These are phyloP conservation scores for Stylophora pistillata DNA, from an alignment of 64 coral and sea anemone species.

Conservation along the genomic window DNA sequence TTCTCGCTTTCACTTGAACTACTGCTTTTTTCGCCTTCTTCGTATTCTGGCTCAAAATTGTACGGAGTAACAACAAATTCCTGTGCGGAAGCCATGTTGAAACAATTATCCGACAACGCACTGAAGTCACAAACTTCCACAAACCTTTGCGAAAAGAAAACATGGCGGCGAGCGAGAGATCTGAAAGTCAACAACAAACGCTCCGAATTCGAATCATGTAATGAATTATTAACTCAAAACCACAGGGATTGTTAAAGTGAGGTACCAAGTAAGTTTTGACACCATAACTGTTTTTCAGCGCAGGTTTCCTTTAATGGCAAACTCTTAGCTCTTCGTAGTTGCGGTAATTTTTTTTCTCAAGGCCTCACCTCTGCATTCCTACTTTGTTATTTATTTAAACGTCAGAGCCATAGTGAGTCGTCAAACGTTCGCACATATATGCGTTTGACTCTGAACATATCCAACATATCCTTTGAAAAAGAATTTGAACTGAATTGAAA, in stretches of 20 bases:
- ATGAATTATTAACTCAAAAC: neutral
- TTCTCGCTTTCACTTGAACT: neutral
- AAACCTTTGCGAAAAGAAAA: neutral
- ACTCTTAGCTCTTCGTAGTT: too few relatives aligned
- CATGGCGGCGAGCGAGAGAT: neutral
- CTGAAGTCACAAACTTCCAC: conserved; percentile 27
- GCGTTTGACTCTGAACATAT: too few relatives aligned
- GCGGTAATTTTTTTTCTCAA: too few relatives aligned
- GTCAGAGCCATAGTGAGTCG: too few relatives aligned
- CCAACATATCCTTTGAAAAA: too few relatives aligned
- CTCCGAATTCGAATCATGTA: neutral
- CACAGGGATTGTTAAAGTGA: neutral
- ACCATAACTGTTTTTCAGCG: conserved; percentile 8
- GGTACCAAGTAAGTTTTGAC: neutral
- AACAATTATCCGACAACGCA: conserved; percentile 8
- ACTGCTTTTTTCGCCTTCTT: conserved; percentile 34
- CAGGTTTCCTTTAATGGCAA: neutral
- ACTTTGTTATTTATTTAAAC: too few relatives aligned
- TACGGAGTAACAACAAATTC: conserved; percentile 36
- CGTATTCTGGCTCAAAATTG: conserved; percentile 40
- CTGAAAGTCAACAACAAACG: too few relatives aligned
- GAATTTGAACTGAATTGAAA: too few relatives aligned
- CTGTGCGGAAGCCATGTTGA: conserved; percentile 6
- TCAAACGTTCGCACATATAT: too few relatives aligned
- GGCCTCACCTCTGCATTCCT: too few relatives aligned